phyloP scores from a whole-genome alignment of 1,140 invertebrate species.

The Pseudomyrmex gracilis region DNA sequence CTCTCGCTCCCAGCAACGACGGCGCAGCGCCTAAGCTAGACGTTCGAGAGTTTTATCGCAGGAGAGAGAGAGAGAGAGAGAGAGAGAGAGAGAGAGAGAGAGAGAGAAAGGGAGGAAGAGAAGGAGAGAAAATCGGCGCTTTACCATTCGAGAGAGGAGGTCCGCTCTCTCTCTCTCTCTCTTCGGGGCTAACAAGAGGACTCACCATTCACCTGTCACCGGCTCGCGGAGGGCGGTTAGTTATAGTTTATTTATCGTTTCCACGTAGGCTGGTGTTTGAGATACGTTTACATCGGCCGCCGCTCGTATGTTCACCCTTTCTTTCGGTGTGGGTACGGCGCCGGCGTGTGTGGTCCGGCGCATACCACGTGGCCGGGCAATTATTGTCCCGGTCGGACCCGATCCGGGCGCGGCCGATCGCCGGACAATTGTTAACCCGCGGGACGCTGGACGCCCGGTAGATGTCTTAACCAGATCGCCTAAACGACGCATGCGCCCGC shows the following conservation, averaged over 20 bases:
- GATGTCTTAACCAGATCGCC: conserved; percentile 81
- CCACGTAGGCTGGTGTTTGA: conserved; percentile 81
- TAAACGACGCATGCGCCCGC: conserved; percentile 72
- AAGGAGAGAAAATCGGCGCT: conserved; percentile 22
- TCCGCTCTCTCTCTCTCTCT: conserved; percentile 30
- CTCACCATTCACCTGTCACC: conserved; percentile 84
- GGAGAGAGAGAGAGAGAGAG: neutral
- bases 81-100: neutral
- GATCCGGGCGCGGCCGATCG: conserved; percentile 9
- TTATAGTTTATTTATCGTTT: conserved; percentile 85
- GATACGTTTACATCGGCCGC: conserved; percentile 78
- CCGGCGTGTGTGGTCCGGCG: conserved; percentile 81
- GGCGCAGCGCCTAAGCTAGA: conserved; percentile 9
- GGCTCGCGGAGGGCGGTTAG: conserved; percentile 82
- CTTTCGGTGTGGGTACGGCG: conserved; percentile 75
- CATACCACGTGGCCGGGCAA: conserved; percentile 75
- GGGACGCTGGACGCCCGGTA: conserved; percentile 58
- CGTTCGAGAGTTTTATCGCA: conserved; percentile 6
- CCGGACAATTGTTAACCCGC: conserved; percentile 61
- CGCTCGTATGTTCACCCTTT: conserved; percentile 80
- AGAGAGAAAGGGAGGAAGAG: neutral
- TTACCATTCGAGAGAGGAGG: conserved; percentile 20
- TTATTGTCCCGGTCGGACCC: conserved; percentile 69
- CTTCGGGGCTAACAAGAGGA: conserved; percentile 82
- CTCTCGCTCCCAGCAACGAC: conserved; percentile 20